Evolutionary conservation across 2,797 vertebrate species (phyloP), one percentile per base, ranked within the genome.

Genomic region (Tapera naevia): DNA sequence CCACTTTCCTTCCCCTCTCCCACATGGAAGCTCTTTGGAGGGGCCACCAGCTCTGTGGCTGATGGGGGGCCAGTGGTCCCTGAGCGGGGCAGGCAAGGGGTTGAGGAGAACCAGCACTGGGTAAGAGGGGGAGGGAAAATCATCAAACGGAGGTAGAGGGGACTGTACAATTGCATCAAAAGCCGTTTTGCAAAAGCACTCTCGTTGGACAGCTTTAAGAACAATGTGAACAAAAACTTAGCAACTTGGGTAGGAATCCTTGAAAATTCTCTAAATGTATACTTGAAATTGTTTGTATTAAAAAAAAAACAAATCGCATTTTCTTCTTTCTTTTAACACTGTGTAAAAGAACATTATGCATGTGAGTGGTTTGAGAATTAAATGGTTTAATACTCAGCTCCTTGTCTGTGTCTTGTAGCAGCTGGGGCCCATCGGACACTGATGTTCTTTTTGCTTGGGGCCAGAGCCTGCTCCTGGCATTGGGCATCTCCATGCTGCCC

Each of bases 351-450:
- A 97, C 95, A 98, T 98, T 98, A 98, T 98, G 98, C 98, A 98
- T 98, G 98, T 98, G 98, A 97, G 97, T 98, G 98, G 97, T 98
- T 98, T 98, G 98, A 98, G 96, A 98, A 98, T 97, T 98, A 98
- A 98, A 98, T 97, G 95, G 93, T 98, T 98, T 98, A 98, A 98
- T 98, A 98, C 94, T 97, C 97, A 96, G 32, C 43, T 91, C 71
- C 37, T 92, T 19, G 61, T 88, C 62, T 51, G 60, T 95, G 92
- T 96, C 75, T 91, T 81, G 17, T 30, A 48, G 66, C 73, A 41
- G 24, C 14, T 43, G 23, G 45, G 6, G 76, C 33, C 35, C 72
- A 32, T 32, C 15, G 3, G 37, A 1, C 0, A 0, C 17, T 10
- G 11, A 12, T 32, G 28, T 74, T 48, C 76, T 19, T 5, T 54